Conservation (phyloP, 2,113 vertebrate species). For the Machaerirhynchus nigripectus region DNA sequence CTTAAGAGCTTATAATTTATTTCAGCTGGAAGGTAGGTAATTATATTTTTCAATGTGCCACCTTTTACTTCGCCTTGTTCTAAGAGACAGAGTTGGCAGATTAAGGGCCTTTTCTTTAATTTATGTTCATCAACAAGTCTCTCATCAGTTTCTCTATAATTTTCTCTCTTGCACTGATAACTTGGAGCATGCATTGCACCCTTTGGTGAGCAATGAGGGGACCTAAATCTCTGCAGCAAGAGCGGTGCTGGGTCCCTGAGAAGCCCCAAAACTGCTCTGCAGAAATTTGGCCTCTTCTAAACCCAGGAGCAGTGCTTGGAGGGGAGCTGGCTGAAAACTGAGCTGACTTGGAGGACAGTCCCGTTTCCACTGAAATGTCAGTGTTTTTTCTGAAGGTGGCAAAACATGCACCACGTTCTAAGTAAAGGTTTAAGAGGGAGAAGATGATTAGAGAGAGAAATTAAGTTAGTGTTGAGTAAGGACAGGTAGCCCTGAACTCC, state of each 20-base stretch:
- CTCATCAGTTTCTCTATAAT: background rate
- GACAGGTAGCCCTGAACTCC: background rate
- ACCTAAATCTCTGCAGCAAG: background rate
- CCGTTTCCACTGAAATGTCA: background rate
- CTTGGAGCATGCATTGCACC: background rate
- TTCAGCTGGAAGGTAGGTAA: conserved; percentile 31
- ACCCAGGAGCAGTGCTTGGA: rapidly evolving
- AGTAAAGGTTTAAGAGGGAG: background rate
- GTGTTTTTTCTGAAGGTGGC: background rate
- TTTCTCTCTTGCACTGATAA: background rate
- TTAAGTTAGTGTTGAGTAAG: background rate
- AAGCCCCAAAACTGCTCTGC: background rate
- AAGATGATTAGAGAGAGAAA: background rate
- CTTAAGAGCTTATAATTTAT: conserved; percentile 39
- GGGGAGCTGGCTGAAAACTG: background rate
- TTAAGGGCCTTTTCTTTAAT: background rate
- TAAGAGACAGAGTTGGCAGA: background rate
- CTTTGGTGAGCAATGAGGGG: background rate
- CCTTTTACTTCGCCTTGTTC: background rate
- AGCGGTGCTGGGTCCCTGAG: background rate
- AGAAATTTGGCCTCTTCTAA: background rate
- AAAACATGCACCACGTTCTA: background rate
- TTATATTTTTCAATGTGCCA: background rate
- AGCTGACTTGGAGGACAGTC: background rate
- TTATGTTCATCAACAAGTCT: background rate